Conservation (phyloP, 2,888 invertebrate species). For the Plutella xylostella region DNA sequence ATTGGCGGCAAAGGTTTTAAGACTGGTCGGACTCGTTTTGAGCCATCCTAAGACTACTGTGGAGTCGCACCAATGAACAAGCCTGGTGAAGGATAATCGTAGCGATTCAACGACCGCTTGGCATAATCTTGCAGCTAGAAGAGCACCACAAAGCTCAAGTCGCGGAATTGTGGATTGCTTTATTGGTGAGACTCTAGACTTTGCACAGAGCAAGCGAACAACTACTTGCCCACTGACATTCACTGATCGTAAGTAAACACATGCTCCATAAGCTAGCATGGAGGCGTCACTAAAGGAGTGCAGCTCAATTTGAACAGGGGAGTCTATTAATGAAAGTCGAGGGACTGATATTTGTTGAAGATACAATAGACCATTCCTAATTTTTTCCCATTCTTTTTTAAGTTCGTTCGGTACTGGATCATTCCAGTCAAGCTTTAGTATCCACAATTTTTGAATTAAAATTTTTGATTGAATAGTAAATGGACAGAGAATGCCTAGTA, state of each 20-base stretch:
- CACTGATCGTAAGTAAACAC: conserved; percentile 5
- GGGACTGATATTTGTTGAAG: conserved; percentile 1
- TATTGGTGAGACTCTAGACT: background rate
- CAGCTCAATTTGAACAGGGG: conserved; percentile 3
- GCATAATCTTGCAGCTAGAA: background rate
- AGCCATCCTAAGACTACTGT: background rate
- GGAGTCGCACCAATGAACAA: background rate
- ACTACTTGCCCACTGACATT: background rate
- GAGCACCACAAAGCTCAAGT: background rate
- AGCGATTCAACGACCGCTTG: background rate
- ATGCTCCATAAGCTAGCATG: conserved; percentile 12
- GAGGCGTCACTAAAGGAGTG: conserved; percentile 13
- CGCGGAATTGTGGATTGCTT: background rate
- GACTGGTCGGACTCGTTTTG: background rate
- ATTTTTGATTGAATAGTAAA: conserved; percentile 7
- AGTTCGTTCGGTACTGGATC: conserved; percentile 10
- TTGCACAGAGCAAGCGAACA: conserved; percentile 2
- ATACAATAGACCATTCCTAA: background rate
- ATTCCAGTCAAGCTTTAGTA: conserved; percentile 8
- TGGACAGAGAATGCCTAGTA: conserved; percentile 8
- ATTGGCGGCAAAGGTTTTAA: background rate
- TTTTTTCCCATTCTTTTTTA: conserved; percentile 5
- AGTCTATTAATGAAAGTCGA: conserved; percentile 5
- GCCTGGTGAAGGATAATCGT: background rate
- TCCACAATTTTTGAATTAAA: conserved; percentile 11